These are phyloP conservation scores for Drosophila kohkoa DNA, from an alignment of 1,140 invertebrate genomes.

Conservation along the genomic window DNA sequence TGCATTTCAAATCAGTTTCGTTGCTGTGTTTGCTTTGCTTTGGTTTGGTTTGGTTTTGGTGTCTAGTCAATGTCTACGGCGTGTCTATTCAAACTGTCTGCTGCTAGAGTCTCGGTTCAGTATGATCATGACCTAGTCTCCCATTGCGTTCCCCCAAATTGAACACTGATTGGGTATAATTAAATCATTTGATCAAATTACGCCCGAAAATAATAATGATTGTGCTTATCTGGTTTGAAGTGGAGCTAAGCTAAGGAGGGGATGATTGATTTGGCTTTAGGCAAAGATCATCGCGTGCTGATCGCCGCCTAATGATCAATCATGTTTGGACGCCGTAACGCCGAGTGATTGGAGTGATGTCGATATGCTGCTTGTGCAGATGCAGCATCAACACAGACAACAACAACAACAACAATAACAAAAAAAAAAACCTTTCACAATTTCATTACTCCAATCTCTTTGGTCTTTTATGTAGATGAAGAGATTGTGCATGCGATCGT, in stretches of 20 bases:
- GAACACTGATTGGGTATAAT: constrained; percentile 14
- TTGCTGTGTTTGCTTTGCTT: too few relatives aligned
- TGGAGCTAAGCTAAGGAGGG: not conserved
- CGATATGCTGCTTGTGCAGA: constrained; percentile 17
- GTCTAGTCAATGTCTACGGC: not conserved
- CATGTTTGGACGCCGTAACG: constrained; percentile 25
- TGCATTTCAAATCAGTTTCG: not conserved
- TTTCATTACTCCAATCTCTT: constrained; percentile 62
- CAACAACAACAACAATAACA: too few relatives aligned
- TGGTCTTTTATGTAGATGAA: constrained; percentile 32
- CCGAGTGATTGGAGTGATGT: constrained; percentile 41
- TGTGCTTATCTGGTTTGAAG: not conserved
- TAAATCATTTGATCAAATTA: constrained; percentile 25
- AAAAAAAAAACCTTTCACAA: constrained; percentile 74
- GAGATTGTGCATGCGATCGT: constrained; percentile 40
- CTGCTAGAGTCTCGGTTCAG: not conserved
- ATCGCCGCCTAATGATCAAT: constrained; percentile 38
- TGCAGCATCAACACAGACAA: constrained; percentile 35
- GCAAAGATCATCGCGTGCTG: constrained; percentile 36
- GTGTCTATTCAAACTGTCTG: not conserved
- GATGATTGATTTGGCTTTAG: constrained; percentile 45
- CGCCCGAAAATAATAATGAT: constrained; percentile 12
- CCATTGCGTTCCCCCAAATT: constrained; percentile 2
- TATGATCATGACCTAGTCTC: constrained; percentile 26
- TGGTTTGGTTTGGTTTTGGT: not conserved